Percentiles rank a stretch among this genome's conserved stretches.
Evolutionary conservation across 1,140 invertebrate species (phyloP).

Genomic region (Plectus sambesii): DNA sequence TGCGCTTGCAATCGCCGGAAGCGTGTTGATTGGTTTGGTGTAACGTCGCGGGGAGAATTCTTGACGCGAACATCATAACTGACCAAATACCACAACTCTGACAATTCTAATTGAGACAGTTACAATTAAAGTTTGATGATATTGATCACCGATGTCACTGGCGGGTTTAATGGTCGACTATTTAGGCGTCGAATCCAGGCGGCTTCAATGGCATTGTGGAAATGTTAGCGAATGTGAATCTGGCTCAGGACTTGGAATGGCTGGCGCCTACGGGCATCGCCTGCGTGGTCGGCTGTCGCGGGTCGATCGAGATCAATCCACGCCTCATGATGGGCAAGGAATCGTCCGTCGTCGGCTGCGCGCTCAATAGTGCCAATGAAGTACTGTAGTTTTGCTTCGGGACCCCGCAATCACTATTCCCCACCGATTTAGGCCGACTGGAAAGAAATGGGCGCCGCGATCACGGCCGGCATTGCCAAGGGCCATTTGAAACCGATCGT

Average conservation of each 20-base stretch:
- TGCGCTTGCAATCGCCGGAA: no score
- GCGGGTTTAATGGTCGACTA: no score
- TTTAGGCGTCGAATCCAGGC: background rate
- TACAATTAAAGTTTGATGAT: no score
- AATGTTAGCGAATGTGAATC: slow-evolving; percentile 51
- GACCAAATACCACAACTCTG: no score
- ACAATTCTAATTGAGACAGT: no score
- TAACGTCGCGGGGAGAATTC: background rate
- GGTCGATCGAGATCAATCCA: slow-evolving; percentile 49
- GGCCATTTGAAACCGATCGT: background rate
- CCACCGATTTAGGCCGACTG: background rate
- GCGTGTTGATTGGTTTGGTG: no score
- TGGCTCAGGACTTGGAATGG: slow-evolving; percentile 50
- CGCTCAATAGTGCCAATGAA: background rate
- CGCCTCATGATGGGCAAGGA: slow-evolving; percentile 51
- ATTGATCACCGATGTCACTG: no score
- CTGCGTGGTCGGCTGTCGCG: slow-evolving; percentile 50
- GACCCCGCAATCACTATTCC: background rate
- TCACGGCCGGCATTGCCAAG: background rate
- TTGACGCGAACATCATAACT: no score
- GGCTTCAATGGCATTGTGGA: slow-evolving; percentile 54
- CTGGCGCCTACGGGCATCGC: slow-evolving; percentile 47
- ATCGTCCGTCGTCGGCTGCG: slow-evolving; percentile 5
- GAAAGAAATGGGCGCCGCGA: background rate
- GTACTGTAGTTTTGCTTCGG: background rate